phyloP scores from a whole-genome alignment of 2,888 invertebrate species.

The Watsonalla cultraria region DNA sequence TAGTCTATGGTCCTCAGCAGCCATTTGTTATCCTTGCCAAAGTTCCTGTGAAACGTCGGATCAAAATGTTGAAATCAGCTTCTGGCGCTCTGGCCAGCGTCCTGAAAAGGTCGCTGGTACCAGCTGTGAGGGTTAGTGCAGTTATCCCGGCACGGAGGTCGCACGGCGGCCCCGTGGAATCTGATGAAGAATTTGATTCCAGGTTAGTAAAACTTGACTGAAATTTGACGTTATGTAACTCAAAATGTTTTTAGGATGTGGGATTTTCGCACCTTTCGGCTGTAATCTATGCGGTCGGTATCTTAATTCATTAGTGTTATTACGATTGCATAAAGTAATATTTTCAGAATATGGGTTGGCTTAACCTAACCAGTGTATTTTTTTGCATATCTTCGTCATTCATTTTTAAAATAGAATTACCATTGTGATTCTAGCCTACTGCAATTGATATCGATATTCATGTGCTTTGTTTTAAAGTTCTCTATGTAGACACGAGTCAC shows the following conservation, averaged over 20 bases:
- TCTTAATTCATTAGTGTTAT: not conserved
- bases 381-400: too few species aligned
- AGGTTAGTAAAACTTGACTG: constrained; percentile 59
- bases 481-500: too few species aligned
- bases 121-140: constrained; percentile 51
- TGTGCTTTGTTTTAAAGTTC: too few species aligned
- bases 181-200: constrained; percentile 91
- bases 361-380: too few species aligned
- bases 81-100: constrained; percentile 60
- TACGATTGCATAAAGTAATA: not conserved
- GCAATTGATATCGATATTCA: too few species aligned
- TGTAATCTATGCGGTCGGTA: not conserved
- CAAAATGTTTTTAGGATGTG: constrained; percentile 34
- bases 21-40: constrained; percentile 67
- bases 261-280: constrained; percentile 6
- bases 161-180: constrained; percentile 80
- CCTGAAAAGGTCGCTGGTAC: constrained; percentile 58
- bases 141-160: constrained; percentile 47
- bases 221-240: constrained; percentile 74
- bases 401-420: too few species aligned
- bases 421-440: too few species aligned
- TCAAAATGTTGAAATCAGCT: constrained; percentile 71
- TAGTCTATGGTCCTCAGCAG: constrained; percentile 51
- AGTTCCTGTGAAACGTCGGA: constrained; percentile 45
- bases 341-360: too few species aligned